These are phyloP conservation scores for Pantherophis guttatus DNA, from an alignment of 2,113 vertebrate species.

Conservation along the genomic window DNA sequence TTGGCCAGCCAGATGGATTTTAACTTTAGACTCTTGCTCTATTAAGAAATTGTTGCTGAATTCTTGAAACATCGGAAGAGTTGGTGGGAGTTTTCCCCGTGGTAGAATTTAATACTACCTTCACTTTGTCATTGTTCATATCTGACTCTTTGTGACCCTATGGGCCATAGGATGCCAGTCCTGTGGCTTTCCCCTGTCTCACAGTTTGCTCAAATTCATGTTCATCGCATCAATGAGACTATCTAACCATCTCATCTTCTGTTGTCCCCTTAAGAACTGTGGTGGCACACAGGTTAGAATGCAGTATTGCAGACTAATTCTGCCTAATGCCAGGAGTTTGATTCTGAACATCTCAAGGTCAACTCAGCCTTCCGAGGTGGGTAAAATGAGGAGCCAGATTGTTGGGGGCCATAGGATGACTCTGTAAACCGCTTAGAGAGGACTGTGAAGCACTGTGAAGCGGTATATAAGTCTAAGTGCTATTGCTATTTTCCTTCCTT, in stretches of 20 bases:
- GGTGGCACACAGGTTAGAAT: too few relatives aligned
- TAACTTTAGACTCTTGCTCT: not conserved
- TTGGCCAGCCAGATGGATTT: not conserved
- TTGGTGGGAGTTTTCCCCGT: not conserved
- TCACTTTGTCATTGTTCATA: not conserved
- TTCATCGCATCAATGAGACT: not conserved
- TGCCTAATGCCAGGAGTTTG: too few relatives aligned
- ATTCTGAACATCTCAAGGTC: too few relatives aligned
- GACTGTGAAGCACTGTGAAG: too few relatives aligned
- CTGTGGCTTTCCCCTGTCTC: not conserved
- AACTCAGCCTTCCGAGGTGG: too few relatives aligned
- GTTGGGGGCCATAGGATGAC: too few relatives aligned
- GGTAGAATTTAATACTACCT: not conserved
- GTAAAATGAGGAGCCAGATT: too few relatives aligned
- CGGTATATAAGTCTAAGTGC: too few relatives aligned
- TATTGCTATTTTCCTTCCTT: too few relatives aligned
- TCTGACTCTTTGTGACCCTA: not conserved
- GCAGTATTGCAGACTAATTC: too few relatives aligned
- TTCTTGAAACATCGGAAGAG: not conserved
- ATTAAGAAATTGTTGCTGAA: not conserved
- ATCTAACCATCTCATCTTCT: not conserved
- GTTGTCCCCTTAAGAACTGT: not conserved
- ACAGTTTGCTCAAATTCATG: not conserved
- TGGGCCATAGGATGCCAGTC: fast-evolving
- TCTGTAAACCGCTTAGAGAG: too few relatives aligned